Percentiles rank a stretch among this genome's conserved stretches.
Evolutionary conservation across 2,797 vertebrate species (phyloP).

Genomic region (Heteromormyrus szaboi): DNA sequence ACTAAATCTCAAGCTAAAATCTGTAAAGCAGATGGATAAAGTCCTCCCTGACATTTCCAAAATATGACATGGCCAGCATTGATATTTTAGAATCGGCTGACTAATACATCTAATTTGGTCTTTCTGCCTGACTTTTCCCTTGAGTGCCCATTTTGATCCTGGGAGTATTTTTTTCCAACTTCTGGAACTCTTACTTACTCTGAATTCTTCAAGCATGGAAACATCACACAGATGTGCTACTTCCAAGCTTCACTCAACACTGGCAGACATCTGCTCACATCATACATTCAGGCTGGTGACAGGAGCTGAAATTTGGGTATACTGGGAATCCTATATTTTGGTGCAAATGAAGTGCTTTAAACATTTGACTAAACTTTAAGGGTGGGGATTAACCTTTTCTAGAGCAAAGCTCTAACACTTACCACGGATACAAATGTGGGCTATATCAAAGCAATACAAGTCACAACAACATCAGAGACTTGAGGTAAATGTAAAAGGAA

Average conservation of each 20-base stretch:
- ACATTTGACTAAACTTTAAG: background rate
- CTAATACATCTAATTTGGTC: slow-evolving; percentile 4
- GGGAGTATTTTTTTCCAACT: background rate
- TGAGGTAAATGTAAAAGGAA: background rate
- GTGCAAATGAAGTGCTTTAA: background rate
- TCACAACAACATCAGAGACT: background rate
- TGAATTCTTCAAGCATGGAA: background rate
- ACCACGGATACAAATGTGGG: background rate
- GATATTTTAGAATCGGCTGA: background rate
- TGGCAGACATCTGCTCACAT: background rate
- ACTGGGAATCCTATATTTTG: background rate
- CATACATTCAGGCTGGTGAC: background rate
- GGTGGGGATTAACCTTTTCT: background rate
- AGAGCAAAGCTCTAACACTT: background rate
- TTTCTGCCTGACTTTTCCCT: background rate
- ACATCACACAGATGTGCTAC: background rate
- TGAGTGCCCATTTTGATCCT: background rate
- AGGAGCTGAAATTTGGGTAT: background rate
- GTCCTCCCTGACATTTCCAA: background rate
- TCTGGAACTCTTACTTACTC: background rate
- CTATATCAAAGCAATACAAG: background rate
- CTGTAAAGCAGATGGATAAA: background rate
- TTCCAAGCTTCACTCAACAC: background rate
- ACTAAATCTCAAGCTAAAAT: background rate
- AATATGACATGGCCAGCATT: background rate